A percentile compares a stretch with the other conserved stretches of the same genome.
Evolutionary conservation across 2,797 vertebrate genomes (phyloP).

Genomic region (Sciurus carolinensis): DNA sequence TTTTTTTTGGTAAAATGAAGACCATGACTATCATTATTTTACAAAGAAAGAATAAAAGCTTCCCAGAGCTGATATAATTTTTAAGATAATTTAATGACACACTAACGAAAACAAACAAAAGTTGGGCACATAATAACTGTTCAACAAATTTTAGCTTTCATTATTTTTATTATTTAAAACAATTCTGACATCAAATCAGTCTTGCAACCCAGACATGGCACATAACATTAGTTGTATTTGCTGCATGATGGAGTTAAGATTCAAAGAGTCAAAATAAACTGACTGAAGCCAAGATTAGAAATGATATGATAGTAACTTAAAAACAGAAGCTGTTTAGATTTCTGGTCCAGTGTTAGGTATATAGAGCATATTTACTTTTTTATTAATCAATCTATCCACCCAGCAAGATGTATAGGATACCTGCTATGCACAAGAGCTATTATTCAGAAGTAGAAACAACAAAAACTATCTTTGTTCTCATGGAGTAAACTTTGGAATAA

Average conservation of each 20-base stretch:
- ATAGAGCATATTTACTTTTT: background rate
- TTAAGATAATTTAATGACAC: background rate
- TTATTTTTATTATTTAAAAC: background rate
- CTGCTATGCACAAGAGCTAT: background rate
- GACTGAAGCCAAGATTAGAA: background rate
- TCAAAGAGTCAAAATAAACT: background rate
- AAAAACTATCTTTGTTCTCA: background rate
- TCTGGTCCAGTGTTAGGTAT: background rate
- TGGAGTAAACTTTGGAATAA: background rate
- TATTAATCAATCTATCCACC: background rate
- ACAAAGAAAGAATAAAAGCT: background rate
- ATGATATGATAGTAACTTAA: background rate
- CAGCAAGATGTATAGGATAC: background rate
- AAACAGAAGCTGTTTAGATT: background rate
- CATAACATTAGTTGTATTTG: background rate
- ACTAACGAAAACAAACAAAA: background rate
- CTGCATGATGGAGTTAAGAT: background rate
- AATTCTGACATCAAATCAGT: background rate
- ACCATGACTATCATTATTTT: background rate
- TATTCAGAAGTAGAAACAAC: background rate
- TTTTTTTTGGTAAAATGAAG: conserved; percentile 11
- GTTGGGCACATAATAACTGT: background rate
- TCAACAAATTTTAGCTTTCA: background rate
- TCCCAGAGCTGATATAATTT: background rate
- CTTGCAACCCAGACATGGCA: background rate